A percentile compares a stretch with the other conserved stretches of the same genome.
Conservation (phyloP, 2,113 vertebrate species). For the Zosterops pallidus region DNA sequence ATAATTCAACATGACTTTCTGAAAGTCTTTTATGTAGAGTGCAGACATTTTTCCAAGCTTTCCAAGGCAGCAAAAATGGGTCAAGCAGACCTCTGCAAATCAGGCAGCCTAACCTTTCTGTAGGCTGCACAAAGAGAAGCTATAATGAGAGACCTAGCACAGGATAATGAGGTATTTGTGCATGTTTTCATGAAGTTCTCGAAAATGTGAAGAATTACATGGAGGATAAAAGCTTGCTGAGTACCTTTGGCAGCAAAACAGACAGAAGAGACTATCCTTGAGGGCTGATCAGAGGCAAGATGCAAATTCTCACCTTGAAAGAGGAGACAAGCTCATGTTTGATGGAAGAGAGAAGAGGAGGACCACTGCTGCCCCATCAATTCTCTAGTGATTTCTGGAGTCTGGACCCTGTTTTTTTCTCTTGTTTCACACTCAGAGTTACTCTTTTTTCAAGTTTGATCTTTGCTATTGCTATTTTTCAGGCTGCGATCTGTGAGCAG, state of each 20-base stretch:
- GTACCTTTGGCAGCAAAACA: not conserved
- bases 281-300: not conserved
- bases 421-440: not conserved
- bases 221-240: not conserved
- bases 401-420: not conserved
- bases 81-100: not conserved
- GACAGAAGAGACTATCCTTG: not conserved
- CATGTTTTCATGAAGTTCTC: not conserved
- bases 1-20: not conserved
- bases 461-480: not conserved
- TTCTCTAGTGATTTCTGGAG: not conserved
- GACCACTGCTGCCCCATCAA: accelerated
- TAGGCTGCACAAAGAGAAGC: not conserved
- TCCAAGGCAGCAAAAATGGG: not conserved
- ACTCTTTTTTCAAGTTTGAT: not conserved
- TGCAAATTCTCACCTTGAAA: not conserved
- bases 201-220: not conserved
- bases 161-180: not conserved
- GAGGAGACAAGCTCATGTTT: not conserved
- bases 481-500: not conserved
- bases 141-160: not conserved
- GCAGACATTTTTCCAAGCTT: not conserved
- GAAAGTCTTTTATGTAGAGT: not conserved
- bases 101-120: not conserved
- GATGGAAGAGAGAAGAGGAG: not conserved